Evolutionary conservation across 2,113 vertebrate genomes (phyloP).

Genomic region (Psilopsiagon aymara): DNA sequence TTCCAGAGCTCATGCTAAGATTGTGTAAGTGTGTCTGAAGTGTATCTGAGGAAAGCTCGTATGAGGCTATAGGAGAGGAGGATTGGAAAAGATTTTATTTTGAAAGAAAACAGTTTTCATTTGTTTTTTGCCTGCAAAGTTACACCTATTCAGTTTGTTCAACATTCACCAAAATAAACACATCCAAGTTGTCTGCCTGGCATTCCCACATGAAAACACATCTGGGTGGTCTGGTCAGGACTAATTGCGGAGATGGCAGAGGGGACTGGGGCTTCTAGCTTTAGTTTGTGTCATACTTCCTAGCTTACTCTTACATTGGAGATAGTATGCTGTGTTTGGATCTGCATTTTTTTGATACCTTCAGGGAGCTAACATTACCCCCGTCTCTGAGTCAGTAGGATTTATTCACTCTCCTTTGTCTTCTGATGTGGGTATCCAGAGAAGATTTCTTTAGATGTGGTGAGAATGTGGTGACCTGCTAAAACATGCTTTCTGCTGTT

Average conservation of each 20-base stretch:
- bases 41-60: not conserved
- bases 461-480: not conserved
- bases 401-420: not conserved
- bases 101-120: not conserved
- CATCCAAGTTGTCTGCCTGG: not conserved
- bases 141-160: not conserved
- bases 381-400: not conserved
- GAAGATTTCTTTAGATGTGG: not conserved
- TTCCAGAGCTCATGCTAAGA: slow-evolving; percentile 84
- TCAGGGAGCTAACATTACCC: not conserved
- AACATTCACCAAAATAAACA: not conserved
- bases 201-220: not conserved
- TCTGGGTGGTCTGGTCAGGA: not conserved
- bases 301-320: not conserved
- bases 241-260: not conserved
- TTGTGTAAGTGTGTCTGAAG: slow-evolving; percentile 76
- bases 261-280: not conserved
- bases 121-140: not conserved
- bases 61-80: not conserved
- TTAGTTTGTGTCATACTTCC: not conserved
- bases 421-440: not conserved
- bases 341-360: not conserved
- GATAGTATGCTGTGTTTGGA: not conserved
- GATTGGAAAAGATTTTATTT: not conserved
- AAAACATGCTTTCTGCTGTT: not conserved